Conservation (phyloP, 2,113 vertebrate genomes). For the Perccottus glenii region DNA sequence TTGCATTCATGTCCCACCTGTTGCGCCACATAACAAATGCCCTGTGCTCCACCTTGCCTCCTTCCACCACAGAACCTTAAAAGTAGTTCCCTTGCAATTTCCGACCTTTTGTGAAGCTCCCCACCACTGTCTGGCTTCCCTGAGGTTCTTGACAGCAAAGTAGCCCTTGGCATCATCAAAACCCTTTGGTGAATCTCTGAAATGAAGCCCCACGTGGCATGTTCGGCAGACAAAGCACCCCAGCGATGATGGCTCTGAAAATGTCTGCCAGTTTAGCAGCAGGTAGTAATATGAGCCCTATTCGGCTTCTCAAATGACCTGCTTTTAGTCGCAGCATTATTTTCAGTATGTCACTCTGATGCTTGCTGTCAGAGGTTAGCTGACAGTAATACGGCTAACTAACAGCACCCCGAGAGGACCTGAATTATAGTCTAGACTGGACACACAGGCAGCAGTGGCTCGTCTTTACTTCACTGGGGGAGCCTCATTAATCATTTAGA, state of each 20-base stretch:
- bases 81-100: constrained; percentile 49
- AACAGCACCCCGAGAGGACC: constrained; percentile 41
- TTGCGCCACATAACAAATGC: constrained; percentile 33
- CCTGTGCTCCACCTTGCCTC: constrained; percentile 28
- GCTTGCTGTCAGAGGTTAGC: constrained; percentile 52
- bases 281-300: constrained; percentile 69
- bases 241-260: constrained; percentile 51
- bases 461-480: background rate
- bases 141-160: constrained; percentile 38
- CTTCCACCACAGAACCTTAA: constrained; percentile 21
- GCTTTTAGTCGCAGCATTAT: constrained; percentile 44
- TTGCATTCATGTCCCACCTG: constrained; percentile 40
- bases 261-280: constrained; percentile 59
- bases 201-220: constrained; percentile 30
- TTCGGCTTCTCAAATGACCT: constrained; percentile 51
- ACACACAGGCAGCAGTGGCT: constrained; percentile 4
- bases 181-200: constrained; percentile 50
- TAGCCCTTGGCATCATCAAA: constrained; percentile 58
- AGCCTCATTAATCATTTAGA: background rate
- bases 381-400: constrained; percentile 54
- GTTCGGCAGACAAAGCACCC: constrained; percentile 52
- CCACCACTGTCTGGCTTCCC: constrained; percentile 39
- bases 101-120: constrained; percentile 45
- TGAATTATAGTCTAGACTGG: constrained; percentile 21
- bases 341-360: constrained; percentile 45